Conservation (phyloP, 1,140 invertebrate species). For the Heliconius melpomene region DNA sequence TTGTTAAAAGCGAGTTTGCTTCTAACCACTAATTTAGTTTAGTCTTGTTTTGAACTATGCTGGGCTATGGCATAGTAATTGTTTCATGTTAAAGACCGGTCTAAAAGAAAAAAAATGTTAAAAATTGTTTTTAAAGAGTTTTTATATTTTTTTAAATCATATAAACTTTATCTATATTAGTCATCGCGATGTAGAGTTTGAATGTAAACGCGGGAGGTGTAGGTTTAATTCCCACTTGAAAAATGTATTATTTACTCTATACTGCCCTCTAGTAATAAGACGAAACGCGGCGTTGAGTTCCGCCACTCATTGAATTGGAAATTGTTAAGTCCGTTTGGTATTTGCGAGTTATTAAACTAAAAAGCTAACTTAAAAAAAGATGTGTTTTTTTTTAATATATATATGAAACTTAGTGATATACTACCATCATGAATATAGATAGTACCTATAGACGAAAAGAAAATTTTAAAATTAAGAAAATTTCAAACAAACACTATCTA, state of each 20-base stretch:
- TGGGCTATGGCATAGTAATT: not conserved
- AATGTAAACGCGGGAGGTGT: not conserved
- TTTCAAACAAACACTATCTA: constrained; percentile 24
- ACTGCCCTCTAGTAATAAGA: too few relatives aligned
- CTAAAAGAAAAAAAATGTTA: not conserved
- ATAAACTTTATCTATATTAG: too few relatives aligned
- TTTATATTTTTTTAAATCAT: too few relatives aligned
- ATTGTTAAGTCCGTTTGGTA: too few relatives aligned
- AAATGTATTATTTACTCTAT: not conserved
- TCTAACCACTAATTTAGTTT: constrained; percentile 31
- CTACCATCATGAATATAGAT: too few relatives aligned
- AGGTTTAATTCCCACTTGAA: not conserved
- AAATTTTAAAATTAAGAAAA: not conserved
- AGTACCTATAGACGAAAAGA: not conserved
- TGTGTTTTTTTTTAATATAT: too few relatives aligned
- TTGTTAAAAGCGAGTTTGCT: constrained; percentile 36
- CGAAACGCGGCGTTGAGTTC: too few relatives aligned
- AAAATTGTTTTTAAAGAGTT: not conserved
- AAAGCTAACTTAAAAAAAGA: too few relatives aligned
- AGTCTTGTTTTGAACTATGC: constrained; percentile 27
- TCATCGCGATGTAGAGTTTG: not conserved
- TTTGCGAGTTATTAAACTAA: too few relatives aligned
- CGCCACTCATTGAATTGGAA: too few relatives aligned
- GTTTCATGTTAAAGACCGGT: not conserved
- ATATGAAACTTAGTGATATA: too few relatives aligned